Evolutionary conservation across 2,113 vertebrate species (phyloP).

Genomic region (Orthonyx spaldingii): DNA sequence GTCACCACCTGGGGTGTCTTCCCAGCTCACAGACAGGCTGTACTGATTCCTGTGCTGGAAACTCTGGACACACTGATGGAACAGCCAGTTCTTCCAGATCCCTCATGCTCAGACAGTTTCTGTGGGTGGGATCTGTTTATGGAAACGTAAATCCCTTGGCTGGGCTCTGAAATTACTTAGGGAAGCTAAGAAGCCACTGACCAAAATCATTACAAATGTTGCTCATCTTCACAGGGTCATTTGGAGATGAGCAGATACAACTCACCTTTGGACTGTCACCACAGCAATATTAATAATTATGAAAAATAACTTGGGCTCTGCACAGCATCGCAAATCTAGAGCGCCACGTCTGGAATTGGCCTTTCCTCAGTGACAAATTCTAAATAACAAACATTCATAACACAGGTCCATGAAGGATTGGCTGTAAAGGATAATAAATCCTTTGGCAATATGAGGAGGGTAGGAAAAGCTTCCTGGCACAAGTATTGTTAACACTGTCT

Average conservation of each 20-base stretch:
- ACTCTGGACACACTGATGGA: neutral
- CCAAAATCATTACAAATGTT: neutral
- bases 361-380: neutral
- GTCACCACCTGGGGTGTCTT: neutral
- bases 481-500: neutral
- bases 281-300: slow-evolving; percentile 23
- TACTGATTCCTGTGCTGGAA: neutral
- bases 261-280: slow-evolving; percentile 12
- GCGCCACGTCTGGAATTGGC: neutral
- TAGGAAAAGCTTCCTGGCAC: neutral
- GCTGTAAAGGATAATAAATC: slow-evolving; percentile 40
- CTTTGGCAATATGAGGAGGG: neutral
- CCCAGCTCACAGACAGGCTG: neutral
- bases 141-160: neutral
- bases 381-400: slow-evolving; percentile 18
- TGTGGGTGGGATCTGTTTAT: neutral
- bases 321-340: neutral
- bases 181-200: neutral
- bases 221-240: slow-evolving; percentile 4
- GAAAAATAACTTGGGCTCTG: slow-evolving; percentile 4
- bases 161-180: neutral
- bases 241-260: neutral
- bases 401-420: neutral
- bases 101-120: neutral
- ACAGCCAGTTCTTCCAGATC: neutral